Conservation (phyloP, 1,140 invertebrate species). For the Chlorops oryzae region DNA sequence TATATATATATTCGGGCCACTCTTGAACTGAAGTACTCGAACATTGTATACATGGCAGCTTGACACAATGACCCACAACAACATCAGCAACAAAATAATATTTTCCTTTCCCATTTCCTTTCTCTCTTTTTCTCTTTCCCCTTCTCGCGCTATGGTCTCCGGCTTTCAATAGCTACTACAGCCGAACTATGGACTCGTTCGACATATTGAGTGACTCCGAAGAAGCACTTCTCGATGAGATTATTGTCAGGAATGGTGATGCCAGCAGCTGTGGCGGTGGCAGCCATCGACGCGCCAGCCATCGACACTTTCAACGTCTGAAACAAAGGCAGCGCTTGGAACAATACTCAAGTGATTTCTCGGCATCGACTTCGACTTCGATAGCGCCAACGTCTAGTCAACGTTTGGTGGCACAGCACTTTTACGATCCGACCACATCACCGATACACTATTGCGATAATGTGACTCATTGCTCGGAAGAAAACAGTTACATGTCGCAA, state of each 20-base stretch:
- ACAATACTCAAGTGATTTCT: no score
- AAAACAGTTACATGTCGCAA: conserved; percentile 25
- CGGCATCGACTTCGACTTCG: background rate
- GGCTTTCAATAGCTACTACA: conserved; percentile 31
- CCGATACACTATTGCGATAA: conserved; percentile 43
- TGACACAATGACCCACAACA: no score
- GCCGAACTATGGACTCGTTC: conserved; percentile 48
- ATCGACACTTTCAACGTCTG: conserved; percentile 25
- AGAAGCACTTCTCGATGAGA: conserved; percentile 44
- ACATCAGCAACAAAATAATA: no score
- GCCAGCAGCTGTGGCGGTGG: no score
- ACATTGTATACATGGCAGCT: no score
- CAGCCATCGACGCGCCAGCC: conserved; percentile 21
- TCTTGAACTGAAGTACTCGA: no score
- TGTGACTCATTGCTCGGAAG: conserved; percentile 33
- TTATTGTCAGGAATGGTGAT: no score
- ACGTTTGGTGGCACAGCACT: conserved; percentile 13
- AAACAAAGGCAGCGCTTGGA: conserved; percentile 30
- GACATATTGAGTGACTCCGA: conserved; percentile 48
- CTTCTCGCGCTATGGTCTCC: no score
- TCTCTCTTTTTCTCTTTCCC: conserved; percentile 16
- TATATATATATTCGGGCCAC: no score
- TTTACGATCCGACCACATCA: conserved; percentile 29
- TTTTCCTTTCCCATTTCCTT: conserved; percentile 3
- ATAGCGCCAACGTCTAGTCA: no score